Evolutionary conservation across 2,113 vertebrate genomes (phyloP).

Genomic region (Ceyx cyanopectus): DNA sequence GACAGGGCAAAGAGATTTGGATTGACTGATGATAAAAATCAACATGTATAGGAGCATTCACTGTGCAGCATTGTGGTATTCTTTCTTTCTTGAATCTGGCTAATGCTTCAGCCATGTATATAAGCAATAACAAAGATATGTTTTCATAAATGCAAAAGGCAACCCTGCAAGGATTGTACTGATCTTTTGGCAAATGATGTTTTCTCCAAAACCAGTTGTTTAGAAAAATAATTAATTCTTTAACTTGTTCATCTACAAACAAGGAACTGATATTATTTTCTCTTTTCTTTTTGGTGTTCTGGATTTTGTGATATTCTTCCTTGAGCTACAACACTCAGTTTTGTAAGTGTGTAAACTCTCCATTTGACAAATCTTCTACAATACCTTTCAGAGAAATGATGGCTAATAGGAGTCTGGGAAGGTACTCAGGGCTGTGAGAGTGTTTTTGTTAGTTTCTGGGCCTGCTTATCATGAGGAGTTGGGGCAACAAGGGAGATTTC

Average conservation of each 20-base stretch:
- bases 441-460: neutral
- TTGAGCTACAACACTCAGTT: neutral
- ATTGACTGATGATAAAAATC: neutral
- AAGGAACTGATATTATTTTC: neutral
- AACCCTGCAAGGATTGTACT: neutral
- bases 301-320: neutral
- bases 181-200: neutral
- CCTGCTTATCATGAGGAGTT: neutral
- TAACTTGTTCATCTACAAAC: conserved; percentile 27
- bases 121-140: neutral
- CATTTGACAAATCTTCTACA: neutral
- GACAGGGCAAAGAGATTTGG: neutral
- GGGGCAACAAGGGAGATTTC: neutral
- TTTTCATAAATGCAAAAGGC: neutral
- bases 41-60: neutral
- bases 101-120: neutral
- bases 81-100: neutral
- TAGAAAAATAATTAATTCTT: conserved; percentile 58
- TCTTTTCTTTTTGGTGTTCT: neutral
- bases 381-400: neutral
- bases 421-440: neutral
- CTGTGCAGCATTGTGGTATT: neutral
- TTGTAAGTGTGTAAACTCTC: neutral
- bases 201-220: conserved; percentile 44
- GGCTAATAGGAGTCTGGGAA: neutral